These are phyloP conservation scores for Tragelaphus buxtoni DNA, from an alignment of 2,113 vertebrate species.

Conservation along the genomic window DNA sequence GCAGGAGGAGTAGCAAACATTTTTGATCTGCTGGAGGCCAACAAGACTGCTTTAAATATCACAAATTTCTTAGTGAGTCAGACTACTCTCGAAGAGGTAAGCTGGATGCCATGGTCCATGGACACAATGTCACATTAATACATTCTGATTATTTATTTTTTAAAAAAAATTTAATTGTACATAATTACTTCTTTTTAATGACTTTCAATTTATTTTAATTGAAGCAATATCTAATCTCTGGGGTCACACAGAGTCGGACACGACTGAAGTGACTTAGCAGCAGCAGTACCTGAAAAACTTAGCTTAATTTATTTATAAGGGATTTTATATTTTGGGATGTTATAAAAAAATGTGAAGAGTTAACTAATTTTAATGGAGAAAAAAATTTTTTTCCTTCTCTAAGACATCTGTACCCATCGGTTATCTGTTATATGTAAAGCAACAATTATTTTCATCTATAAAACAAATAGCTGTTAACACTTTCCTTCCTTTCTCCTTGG, in stretches of 20 bases:
- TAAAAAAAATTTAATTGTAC: fast-evolving
- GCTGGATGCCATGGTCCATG: constrained; percentile 20
- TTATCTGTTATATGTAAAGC: neutral
- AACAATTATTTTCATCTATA: neutral
- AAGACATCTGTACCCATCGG: neutral
- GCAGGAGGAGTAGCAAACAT: constrained; percentile 94
- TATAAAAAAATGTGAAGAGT: neutral
- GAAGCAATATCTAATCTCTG: constrained; percentile 23
- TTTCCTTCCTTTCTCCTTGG: neutral
- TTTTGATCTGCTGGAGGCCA: constrained; percentile 92
- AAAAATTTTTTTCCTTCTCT: neutral
- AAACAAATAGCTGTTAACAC: neutral
- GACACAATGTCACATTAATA: neutral
- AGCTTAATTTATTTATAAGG: constrained; percentile 41
- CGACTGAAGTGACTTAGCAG: no score
- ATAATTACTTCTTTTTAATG: constrained; percentile 53
- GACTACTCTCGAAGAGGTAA: constrained; percentile 97
- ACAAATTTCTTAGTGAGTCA: constrained; percentile 97
- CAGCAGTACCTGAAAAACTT: constrained; percentile 17
- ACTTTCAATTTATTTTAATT: constrained; percentile 40
- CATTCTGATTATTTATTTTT: constrained; percentile 42
- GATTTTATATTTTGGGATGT: neutral
- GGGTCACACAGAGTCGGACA: no score
- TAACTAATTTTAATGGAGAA: constrained; percentile 10
- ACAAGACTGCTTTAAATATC: constrained; percentile 90